A percentile compares a stretch with the other conserved stretches of the same genome.
These are phyloP conservation scores for Glareola pratincola DNA, from an alignment of 2,113 vertebrate species.

Conservation along the genomic window DNA sequence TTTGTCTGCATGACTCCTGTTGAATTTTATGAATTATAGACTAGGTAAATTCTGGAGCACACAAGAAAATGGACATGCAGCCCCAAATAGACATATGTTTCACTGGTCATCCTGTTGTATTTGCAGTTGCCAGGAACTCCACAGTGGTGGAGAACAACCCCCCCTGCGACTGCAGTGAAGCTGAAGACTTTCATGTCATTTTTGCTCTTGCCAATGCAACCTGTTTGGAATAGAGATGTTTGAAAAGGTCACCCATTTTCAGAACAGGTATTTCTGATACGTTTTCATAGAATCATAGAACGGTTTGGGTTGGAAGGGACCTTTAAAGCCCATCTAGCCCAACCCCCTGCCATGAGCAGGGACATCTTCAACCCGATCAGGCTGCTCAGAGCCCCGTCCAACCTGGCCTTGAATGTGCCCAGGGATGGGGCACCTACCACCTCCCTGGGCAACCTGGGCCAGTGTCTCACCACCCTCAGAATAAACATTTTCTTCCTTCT, in stretches of 20 bases:
- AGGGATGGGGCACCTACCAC: background rate
- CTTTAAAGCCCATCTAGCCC: background rate
- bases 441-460: background rate
- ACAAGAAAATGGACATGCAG: background rate
- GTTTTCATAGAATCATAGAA: background rate
- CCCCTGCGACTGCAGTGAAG: fast-evolving
- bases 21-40: background rate
- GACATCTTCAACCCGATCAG: background rate
- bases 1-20: background rate
- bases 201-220: background rate
- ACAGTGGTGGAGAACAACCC: background rate
- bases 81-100: background rate
- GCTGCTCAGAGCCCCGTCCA: background rate
- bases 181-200: background rate
- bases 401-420: background rate
- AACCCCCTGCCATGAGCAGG: background rate
- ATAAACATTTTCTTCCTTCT: background rate
- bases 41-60: background rate
- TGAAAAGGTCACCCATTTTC: background rate
- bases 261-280: background rate
- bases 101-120: background rate
- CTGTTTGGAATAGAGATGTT: background rate
- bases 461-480: background rate
- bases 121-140: background rate
- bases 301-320: background rate